Evolutionary conservation across 1,140 invertebrate species (phyloP).

Genomic region (Varroa destructor): DNA sequence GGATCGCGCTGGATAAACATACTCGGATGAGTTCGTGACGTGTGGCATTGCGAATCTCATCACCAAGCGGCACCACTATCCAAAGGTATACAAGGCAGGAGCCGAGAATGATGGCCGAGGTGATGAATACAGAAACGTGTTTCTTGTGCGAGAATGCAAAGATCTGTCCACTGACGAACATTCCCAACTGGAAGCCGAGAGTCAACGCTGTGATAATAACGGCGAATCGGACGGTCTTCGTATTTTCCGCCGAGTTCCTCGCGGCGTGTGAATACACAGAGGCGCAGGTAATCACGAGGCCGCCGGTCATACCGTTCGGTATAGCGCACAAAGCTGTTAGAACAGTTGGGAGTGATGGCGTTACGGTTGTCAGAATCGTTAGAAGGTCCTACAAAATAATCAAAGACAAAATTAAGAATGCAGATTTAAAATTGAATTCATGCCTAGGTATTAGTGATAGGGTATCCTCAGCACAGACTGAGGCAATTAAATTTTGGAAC

Average conservation of each 20-base stretch:
- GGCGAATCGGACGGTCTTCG: constrained; percentile 21
- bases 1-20: not conserved
- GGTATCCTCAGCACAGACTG: too few species aligned
- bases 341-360: not conserved
- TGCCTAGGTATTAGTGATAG: too few species aligned
- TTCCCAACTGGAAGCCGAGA: constrained; percentile 17
- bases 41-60: constrained; percentile 6
- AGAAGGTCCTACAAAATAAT: not conserved
- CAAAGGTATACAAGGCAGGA: not conserved
- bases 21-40: constrained; percentile 11
- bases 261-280: constrained; percentile 21
- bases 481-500: too few species aligned
- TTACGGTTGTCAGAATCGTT: not conserved
- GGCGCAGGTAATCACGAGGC: constrained; percentile 22
- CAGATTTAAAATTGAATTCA: too few species aligned
- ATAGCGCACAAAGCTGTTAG: constrained; percentile 9
- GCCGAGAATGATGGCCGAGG: not conserved
- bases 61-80: not conserved
- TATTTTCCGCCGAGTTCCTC: not conserved
- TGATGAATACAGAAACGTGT: not conserved
- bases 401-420: not conserved
- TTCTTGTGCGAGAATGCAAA: constrained; percentile 5
- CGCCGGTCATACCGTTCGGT: constrained; percentile 17
- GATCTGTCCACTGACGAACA: constrained; percentile 13
- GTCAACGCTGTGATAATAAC: constrained; percentile 18